Conservation (phyloP, 2,797 vertebrate genomes). For the Fistularia commersonii region DNA sequence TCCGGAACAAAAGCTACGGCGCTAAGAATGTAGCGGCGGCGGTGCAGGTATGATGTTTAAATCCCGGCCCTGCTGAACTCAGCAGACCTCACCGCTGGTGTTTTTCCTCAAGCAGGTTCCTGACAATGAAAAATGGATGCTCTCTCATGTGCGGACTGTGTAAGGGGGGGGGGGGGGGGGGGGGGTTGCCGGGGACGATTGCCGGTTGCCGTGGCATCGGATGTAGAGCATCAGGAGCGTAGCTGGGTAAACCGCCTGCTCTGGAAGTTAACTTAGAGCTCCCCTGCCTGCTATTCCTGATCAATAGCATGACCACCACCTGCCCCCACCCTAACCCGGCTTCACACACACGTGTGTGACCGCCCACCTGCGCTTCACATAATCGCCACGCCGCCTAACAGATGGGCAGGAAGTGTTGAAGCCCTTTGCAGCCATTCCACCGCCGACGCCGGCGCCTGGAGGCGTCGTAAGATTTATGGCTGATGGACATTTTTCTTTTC, state of each 20-base stretch:
- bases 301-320: constrained; percentile 49
- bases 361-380: not conserved
- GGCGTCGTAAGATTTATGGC: constrained; percentile 51
- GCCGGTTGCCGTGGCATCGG: no score
- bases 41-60: constrained; percentile 62
- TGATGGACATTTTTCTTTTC: constrained; percentile 52
- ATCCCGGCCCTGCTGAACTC: constrained; percentile 74
- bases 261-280: no score
- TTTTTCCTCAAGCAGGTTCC: constrained; percentile 67
- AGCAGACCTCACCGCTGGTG: constrained; percentile 66
- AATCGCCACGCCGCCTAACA: constrained; percentile 36
- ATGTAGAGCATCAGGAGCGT: no score
- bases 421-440: constrained; percentile 36
- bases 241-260: no score
- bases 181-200: no score
- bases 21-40: constrained; percentile 61
- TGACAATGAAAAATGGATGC: constrained; percentile 80
- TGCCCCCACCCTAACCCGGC: constrained; percentile 14
- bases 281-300: constrained; percentile 49
- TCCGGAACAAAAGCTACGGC: constrained; percentile 39
- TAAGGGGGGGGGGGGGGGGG: constrained; percentile 38
- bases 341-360: constrained; percentile 7
- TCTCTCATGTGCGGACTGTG: constrained; percentile 52
- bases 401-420: constrained; percentile 43
- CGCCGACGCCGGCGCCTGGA: constrained; percentile 33